Base-by-base conservation (phyloP, 1,140 invertebrate species). In the Grapholita molesta region DNA sequence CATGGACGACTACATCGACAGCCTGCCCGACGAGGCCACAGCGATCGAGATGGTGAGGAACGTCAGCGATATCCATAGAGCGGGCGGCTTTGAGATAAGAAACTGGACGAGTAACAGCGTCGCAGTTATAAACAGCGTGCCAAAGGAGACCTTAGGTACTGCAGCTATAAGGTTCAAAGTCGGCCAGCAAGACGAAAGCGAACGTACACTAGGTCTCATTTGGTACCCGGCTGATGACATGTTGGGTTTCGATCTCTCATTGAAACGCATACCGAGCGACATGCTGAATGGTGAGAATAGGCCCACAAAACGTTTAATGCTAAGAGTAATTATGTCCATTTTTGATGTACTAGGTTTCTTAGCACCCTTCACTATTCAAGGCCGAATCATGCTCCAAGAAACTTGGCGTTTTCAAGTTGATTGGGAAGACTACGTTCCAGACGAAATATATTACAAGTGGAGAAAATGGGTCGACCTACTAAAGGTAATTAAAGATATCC, bases 1-100 rank as follows among this genome's bases (percentile, higher is more conserved):
- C 65, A 80, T 83, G 69, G 83, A 85, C 42, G 80, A 87, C 64
- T 85, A 76, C 48, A 67, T 84, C 0, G 78, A 79, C 42, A 76
- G 77, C 25, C 64, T 74, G 0, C 67, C 78, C n/a, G 73, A 67
- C 0, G 64, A 35, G 6, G 64, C 67, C 2, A 75, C 78, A 18
- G 80, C 80, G 0, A 71, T 33, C 3, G 15, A 65, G 23, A 6
- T 76, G n/a, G 69, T 76, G 3, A 33, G 57, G 2, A 55, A 79
- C 35, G 72, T 79, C 5, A 61, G 57, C 1, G 32, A 53, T 25
- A 75, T 87, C 8, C 71, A 83, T 30, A 52, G 61, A 12, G 21
- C 9, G 0, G 77, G 64, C n/a, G 72, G 70, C 3, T 78, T 78
- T 30, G n/a, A n/a, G n/a, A n/a, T n/a, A n/a, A n/a, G n/a, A n/a